Percentiles rank a stretch among this genome's conserved stretches.
Evolutionary conservation across 2,888 invertebrate genomes (phyloP).

Genomic region (Eilema caniola): DNA sequence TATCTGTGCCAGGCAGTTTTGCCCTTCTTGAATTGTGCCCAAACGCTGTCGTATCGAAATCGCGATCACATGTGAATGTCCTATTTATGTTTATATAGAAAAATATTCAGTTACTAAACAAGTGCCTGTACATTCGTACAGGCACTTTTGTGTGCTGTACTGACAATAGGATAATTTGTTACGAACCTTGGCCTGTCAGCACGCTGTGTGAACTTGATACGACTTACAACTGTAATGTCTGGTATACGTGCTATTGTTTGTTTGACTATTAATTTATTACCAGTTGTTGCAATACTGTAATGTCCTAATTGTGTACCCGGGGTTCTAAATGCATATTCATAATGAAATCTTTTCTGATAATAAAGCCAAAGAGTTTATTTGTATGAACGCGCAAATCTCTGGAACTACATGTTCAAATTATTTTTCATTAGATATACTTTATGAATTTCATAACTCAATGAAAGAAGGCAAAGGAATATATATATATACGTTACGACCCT

Average conservation of each 20-base stretch:
- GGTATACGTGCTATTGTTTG: background rate
- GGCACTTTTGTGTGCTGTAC: too few species aligned
- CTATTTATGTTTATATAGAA: background rate
- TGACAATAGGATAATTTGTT: background rate
- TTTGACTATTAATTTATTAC: background rate
- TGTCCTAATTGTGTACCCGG: background rate
- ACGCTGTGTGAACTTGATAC: slow-evolving; percentile 4
- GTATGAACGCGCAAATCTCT: too few species aligned
- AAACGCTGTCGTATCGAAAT: background rate
- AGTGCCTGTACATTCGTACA: too few species aligned
- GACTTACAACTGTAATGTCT: background rate
- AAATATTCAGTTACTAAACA: background rate
- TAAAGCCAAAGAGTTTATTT: too few species aligned
- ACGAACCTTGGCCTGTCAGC: background rate
- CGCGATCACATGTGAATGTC: background rate
- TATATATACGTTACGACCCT: too few species aligned
- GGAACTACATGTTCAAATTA: background rate
- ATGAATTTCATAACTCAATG: background rate
- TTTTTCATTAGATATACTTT: background rate
- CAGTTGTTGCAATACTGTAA: background rate
- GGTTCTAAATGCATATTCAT: background rate
- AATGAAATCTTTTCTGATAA: too few species aligned
- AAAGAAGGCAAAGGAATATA: too few species aligned
- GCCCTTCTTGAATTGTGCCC: too few species aligned
- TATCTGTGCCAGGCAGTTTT: background rate